Evolutionary conservation across 1,140 invertebrate species (phyloP).

Genomic region (Pararge aegeria): DNA sequence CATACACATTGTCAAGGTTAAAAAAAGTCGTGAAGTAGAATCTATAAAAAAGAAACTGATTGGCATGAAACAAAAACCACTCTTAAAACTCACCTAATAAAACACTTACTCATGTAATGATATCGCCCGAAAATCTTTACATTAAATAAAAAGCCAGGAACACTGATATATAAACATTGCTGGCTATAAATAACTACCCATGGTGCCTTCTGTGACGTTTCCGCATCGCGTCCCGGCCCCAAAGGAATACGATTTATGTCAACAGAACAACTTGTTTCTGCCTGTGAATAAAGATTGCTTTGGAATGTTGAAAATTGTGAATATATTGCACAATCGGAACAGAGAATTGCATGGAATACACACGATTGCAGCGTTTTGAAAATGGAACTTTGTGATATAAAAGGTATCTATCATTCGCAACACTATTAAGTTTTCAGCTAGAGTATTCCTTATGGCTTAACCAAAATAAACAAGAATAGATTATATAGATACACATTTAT

Average conservation of each 20-base stretch:
- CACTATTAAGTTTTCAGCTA: too few species aligned
- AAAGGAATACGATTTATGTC: slow-evolving; percentile 55
- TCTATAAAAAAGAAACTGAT: too few species aligned
- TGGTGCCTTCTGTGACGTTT: slow-evolving; percentile 53
- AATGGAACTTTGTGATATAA: background rate
- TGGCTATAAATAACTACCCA: slow-evolving; percentile 54
- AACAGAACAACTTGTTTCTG: slow-evolving; percentile 49
- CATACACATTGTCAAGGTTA: too few species aligned
- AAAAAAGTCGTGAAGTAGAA: too few species aligned
- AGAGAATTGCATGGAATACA: background rate
- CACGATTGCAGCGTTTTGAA: background rate
- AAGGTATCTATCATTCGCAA: too few species aligned
- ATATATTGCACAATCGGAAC: slow-evolving; percentile 13
- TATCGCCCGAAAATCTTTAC: background rate
- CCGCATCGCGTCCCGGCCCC: slow-evolving; percentile 42
- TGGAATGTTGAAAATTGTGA: slow-evolving; percentile 26
- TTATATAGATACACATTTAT: too few species aligned
- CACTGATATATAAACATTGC: slow-evolving; percentile 18
- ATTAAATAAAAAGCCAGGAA: slow-evolving; percentile 11
- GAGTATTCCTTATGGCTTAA: too few species aligned
- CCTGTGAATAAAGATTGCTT: slow-evolving; percentile 20
- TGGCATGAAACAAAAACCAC: too few species aligned
- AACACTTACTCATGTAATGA: background rate
- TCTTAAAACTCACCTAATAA: background rate
- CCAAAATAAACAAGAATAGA: too few species aligned